phyloP scores from a whole-genome alignment of 1,140 invertebrate species.

The Tetranychus urticae region DNA sequence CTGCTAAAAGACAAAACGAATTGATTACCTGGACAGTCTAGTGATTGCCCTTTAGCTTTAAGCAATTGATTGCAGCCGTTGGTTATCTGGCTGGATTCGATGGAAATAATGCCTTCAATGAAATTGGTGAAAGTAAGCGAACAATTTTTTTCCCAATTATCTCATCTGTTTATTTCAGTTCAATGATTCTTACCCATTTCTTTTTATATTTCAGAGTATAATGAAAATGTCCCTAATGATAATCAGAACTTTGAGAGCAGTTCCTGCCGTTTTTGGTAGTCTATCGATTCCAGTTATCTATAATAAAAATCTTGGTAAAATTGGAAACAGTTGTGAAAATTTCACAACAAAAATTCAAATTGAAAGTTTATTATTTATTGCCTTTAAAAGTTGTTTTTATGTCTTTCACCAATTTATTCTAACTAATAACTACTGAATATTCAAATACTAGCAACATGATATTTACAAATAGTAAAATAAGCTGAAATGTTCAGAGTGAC shows the following conservation, averaged over 20 bases:
- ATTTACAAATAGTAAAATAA: too few relatives aligned
- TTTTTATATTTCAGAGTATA: conserved; percentile 11
- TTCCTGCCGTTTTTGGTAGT: conserved; percentile 73
- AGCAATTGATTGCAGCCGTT: conserved; percentile 55
- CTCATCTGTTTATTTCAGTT: background rate
- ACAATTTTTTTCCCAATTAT: background rate
- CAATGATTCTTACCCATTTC: background rate
- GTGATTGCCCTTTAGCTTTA: conserved; percentile 46
- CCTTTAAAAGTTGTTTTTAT: too few relatives aligned
- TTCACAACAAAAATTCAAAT: too few relatives aligned
- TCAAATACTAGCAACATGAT: too few relatives aligned
- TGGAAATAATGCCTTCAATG: conserved; percentile 34
- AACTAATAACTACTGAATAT: too few relatives aligned
- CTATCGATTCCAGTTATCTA: conserved; percentile 58
- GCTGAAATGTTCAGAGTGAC: too few relatives aligned
- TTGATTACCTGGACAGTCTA: too few relatives aligned
- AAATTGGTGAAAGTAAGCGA: conserved; percentile 25
- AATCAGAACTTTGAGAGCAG: conserved; percentile 53
- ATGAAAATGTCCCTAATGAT: conserved; percentile 40
- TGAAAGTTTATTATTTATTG: too few relatives aligned
- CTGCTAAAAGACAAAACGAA: too few relatives aligned
- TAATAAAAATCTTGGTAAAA: conserved; percentile 33
- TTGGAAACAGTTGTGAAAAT: too few relatives aligned
- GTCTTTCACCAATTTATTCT: too few relatives aligned
- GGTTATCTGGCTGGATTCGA: conserved; percentile 41